These are phyloP conservation scores for Montipora sp. DNA, from an alignment of 64 coral and sea anemone species.

Conservation along the genomic window DNA sequence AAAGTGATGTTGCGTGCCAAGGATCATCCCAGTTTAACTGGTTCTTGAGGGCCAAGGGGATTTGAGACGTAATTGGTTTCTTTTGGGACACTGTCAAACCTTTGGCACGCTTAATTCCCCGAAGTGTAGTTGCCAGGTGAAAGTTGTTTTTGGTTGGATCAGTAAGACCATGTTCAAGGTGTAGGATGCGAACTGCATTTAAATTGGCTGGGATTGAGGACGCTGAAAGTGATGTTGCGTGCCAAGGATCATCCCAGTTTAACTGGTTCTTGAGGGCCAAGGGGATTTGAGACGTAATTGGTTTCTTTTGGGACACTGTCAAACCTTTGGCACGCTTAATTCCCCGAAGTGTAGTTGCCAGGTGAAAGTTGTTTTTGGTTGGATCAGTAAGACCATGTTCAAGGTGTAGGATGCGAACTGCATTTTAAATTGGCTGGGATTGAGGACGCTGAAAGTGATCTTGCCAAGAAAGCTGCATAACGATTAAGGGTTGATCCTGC, in stretches of 20 bases:
- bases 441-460: neutral
- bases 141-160: conserved; percentile 25
- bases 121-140: neutral
- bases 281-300: neutral
- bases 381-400: neutral
- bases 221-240: neutral
- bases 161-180: neutral
- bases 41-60: too few relatives aligned
- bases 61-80: neutral
- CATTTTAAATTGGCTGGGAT: conserved; percentile 1
- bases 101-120: neutral
- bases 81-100: conserved; percentile 2
- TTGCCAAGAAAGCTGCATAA: neutral
- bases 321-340: neutral
- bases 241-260: too few relatives aligned
- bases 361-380: conserved; percentile 11
- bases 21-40: too few relatives aligned
- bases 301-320: neutral
- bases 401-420: neutral
- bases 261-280: too few relatives aligned
- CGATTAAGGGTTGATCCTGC: neutral
- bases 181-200: neutral
- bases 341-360: neutral
- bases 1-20: neutral
- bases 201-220: too few relatives aligned